Conservation (phyloP, 2,797 vertebrate genomes). For the Crypturellus tataupa region DNA sequence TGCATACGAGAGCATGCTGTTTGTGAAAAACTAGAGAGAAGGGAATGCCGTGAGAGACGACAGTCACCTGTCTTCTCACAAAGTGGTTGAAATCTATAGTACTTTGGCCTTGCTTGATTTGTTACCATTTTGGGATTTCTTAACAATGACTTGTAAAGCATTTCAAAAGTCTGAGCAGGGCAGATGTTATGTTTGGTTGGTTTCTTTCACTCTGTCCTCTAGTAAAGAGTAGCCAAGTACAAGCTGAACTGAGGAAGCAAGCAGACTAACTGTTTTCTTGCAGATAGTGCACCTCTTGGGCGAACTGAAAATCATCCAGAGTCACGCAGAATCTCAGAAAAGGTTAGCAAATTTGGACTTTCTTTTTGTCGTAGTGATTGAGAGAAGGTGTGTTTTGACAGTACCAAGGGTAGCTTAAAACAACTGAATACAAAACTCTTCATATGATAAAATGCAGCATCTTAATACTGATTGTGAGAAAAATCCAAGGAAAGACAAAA, state of each 20-base stretch:
- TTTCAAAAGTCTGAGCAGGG: background rate
- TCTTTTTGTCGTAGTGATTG: background rate
- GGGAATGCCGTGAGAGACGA: background rate
- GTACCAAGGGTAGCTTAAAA: background rate
- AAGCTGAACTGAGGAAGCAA: background rate
- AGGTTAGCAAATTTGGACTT: conserved; percentile 80
- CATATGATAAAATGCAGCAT: background rate
- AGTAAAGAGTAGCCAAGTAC: background rate
- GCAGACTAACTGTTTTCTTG: background rate
- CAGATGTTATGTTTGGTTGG: background rate
- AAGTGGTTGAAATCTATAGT: background rate
- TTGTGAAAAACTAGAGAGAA: background rate
- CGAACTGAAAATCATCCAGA: conserved; percentile 85
- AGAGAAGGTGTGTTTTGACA: background rate
- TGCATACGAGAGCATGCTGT: background rate
- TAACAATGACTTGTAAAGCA: background rate
- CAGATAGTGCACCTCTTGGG: conserved; percentile 89
- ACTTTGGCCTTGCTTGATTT: background rate
- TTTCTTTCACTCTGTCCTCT: background rate
- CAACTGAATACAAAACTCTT: background rate
- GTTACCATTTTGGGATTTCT: background rate
- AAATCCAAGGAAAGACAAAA: background rate
- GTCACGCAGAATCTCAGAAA: conserved; percentile 83
- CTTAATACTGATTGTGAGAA: background rate
- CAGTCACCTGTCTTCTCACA: background rate